Base-by-base conservation (phyloP, 2,113 vertebrate species). In the Misgurnus anguillicaudatus region DNA sequence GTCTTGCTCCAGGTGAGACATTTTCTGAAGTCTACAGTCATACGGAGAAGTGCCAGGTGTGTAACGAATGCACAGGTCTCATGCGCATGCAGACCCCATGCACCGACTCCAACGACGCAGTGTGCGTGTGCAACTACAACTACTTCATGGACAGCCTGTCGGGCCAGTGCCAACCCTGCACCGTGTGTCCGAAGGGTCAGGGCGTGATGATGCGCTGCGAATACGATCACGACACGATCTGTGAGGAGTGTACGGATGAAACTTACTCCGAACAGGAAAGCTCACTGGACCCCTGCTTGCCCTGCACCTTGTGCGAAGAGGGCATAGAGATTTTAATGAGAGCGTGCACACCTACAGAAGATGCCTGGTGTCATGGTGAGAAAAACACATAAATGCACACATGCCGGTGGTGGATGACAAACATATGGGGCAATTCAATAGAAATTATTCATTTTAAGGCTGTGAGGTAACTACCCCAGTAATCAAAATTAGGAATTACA, bases 41-140 rank as follows among this genome's bases (percentile, higher is more conserved):
- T 90, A 96, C 87, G 0, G 96, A 98, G 87, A 75, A 88, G 0
- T 98, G 98, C 86, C 91, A 84, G 68, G 88, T 90, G 0, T 98
- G 98, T 89, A 97, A 94, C 0, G 87, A 94, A 86, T 98, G 98
- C 5, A 85, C 88, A 48, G 95, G 96, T 24, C 91, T 97, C 87
- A 95, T 95, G 91, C 94, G 95, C 66, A 97, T 99, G 96, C 87
- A 87, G 0, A 95, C 95, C 0, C 98, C 98, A 0, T 99, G 98
- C 83, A 97, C 98, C n/a, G 98, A 99, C 90, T 95, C 95, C 0
- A 97, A 96, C 24, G 93, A 98, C 8, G 96, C 98, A 3, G 86
- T 92, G 6, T 98, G 98, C 69, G 89, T 90, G 75, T 99, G 98
- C 19, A 88, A 94, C 88, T 97, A 98, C 2, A 94, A 94, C 9